Percentiles rank a stretch among this genome's conserved stretches.
phyloP scores from a whole-genome alignment of 1,140 invertebrate genomes.

The Penaeus indicus region DNA sequence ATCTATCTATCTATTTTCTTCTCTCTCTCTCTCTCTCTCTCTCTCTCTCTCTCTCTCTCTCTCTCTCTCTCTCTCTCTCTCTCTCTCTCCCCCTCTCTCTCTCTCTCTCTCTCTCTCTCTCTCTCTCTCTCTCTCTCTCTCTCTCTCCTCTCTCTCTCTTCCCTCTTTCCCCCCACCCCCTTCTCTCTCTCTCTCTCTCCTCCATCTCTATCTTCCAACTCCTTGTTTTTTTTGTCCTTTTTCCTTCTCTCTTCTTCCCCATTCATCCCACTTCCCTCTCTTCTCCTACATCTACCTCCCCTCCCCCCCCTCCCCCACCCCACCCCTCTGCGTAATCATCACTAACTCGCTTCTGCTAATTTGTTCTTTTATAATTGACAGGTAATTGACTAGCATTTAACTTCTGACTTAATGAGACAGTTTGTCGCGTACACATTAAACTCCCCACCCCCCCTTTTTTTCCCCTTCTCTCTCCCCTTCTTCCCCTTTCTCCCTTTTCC shows the following conservation, averaged over 20 bases:
- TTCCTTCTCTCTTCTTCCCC: neutral
- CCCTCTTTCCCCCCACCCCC: neutral
- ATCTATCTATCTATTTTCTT: too few species aligned
- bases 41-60: neutral
- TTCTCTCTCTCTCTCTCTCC: neutral
- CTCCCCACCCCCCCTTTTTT: neutral
- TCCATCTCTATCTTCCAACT: neutral
- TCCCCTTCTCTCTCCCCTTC: neutral
- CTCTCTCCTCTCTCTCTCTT: neutral
- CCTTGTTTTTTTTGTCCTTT: neutral
- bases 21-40: neutral
- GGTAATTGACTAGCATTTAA: too few species aligned
- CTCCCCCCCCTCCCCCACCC: too few species aligned
- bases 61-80: conserved; percentile 22
- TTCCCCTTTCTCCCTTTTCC: neutral
- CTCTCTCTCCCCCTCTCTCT: neutral
- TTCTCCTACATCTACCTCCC: too few species aligned
- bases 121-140: neutral
- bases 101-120: neutral
- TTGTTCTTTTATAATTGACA: too few species aligned
- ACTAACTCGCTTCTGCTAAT: too few species aligned
- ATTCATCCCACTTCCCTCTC: too few species aligned
- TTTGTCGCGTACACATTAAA: too few species aligned
- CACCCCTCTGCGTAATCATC: too few species aligned
- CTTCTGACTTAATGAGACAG: too few species aligned